phyloP scores from a whole-genome alignment of 2,888 invertebrate genomes.

The Sclerodermus sp. region DNA sequence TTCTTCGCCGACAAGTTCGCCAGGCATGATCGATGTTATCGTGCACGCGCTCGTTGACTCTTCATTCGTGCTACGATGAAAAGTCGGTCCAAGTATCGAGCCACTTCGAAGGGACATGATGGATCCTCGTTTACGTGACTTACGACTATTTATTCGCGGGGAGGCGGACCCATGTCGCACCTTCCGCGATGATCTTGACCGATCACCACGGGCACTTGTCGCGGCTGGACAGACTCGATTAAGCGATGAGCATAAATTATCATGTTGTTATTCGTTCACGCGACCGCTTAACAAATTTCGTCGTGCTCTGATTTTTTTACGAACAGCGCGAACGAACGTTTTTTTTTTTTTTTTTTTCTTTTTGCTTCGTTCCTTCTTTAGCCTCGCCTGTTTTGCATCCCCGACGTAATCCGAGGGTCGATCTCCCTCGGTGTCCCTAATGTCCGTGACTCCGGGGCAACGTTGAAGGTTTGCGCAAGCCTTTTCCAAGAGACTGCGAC shows the following conservation, averaged over 20 bases:
- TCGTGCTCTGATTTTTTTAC: no score
- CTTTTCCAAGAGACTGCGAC: no score
- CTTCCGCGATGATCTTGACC: conserved; percentile 1
- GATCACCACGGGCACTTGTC: conserved; percentile 2
- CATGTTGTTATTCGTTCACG: no score
- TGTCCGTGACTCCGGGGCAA: no score
- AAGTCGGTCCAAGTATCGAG: background rate
- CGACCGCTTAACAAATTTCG: no score
- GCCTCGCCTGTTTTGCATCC: no score
- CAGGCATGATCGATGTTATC: conserved; percentile 18
- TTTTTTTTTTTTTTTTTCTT: no score
- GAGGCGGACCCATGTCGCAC: conserved; percentile 1
- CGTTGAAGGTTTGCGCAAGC: no score
- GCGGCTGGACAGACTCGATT: background rate
- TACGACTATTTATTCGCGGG: conserved; percentile 9
- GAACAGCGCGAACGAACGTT: no score
- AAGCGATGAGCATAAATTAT: conserved; percentile 1
- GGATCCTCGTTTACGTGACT: conserved; percentile 7
- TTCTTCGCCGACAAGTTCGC: conserved; percentile 15
- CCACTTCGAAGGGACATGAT: background rate
- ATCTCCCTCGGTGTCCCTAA: no score
- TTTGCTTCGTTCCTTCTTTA: no score
- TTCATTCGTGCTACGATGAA: background rate
- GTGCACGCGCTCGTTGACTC: conserved; percentile 4
- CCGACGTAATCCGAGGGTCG: no score